phyloP scores from a whole-genome alignment of 2,888 invertebrate species.

The Meandrusa payeni region DNA sequence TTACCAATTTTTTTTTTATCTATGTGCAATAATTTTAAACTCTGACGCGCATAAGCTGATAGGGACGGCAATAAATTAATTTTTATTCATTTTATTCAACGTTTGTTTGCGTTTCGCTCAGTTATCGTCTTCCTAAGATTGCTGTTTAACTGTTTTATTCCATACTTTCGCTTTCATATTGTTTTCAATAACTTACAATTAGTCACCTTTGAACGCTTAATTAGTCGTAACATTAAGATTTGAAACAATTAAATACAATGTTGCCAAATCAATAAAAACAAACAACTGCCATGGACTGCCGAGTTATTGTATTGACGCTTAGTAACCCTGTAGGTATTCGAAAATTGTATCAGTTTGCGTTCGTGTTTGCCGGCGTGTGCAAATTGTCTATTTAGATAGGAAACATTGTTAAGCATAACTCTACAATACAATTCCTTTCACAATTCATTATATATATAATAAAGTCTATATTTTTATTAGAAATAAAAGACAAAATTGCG shows the following conservation, averaged over 20 bases:
- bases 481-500: no score
- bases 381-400: slow-evolving; percentile 4
- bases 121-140: slow-evolving; percentile 45
- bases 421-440: slow-evolving; percentile 9
- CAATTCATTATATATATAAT: background rate
- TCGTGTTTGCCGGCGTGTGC: background rate
- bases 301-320: background rate
- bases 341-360: background rate
- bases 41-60: slow-evolving; percentile 35
- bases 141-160: slow-evolving; percentile 36
- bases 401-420: slow-evolving; percentile 1
- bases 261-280: slow-evolving; percentile 29
- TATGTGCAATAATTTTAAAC: slow-evolving; percentile 44
- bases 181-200: slow-evolving; percentile 49
- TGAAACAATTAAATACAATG: slow-evolving; percentile 45
- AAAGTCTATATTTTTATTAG: no score
- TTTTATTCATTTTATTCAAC: slow-evolving; percentile 56
- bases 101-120: slow-evolving; percentile 51
- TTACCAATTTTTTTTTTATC: slow-evolving; percentile 48
- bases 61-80: slow-evolving; percentile 49
- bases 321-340: background rate
- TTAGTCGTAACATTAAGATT: slow-evolving; percentile 42
- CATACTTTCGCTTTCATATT: slow-evolving; percentile 35
- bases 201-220: slow-evolving; percentile 37
- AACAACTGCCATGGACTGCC: background rate